phyloP scores from a whole-genome alignment of 2,113 vertebrate species.

The Romanogobio albipinnatus region DNA sequence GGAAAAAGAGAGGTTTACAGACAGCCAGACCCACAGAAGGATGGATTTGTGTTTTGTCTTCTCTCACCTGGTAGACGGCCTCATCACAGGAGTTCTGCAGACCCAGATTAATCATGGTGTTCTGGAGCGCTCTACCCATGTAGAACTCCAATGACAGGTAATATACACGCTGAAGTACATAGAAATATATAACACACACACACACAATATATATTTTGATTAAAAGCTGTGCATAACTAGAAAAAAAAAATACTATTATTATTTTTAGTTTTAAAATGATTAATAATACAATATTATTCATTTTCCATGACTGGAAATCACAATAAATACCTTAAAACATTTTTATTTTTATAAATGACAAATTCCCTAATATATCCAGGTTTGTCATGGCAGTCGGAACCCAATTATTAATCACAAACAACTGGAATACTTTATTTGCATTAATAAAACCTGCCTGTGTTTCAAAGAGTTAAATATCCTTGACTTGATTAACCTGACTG shows the following conservation, averaged over 20 bases:
- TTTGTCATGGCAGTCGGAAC: neutral
- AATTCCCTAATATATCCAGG: neutral
- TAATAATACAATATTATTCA: neutral
- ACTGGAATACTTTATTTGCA: neutral
- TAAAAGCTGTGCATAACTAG: neutral
- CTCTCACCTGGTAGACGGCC: slow-evolving; percentile 89
- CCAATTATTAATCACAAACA: neutral
- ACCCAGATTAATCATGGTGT: slow-evolving; percentile 97
- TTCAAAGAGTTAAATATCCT: neutral
- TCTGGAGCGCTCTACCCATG: slow-evolving; percentile 93
- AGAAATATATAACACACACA: neutral
- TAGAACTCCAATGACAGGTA: slow-evolving; percentile 98
- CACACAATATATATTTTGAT: too few relatives aligned
- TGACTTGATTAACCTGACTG: neutral
- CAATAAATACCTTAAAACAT: neutral
- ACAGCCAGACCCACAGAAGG: neutral
- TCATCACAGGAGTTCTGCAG: slow-evolving; percentile 96
- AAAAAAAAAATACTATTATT: neutral
- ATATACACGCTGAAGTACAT: slow-evolving; percentile 84
- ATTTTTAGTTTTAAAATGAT: neutral
- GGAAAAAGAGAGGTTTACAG: neutral
- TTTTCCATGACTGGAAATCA: neutral
- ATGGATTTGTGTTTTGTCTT: neutral
- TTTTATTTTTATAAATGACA: neutral
- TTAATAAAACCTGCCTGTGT: neutral